Evolutionary conservation across 2,797 vertebrate genomes (phyloP), one percentile per base, ranked within the genome.

Genomic region (Paguma larvata): DNA sequence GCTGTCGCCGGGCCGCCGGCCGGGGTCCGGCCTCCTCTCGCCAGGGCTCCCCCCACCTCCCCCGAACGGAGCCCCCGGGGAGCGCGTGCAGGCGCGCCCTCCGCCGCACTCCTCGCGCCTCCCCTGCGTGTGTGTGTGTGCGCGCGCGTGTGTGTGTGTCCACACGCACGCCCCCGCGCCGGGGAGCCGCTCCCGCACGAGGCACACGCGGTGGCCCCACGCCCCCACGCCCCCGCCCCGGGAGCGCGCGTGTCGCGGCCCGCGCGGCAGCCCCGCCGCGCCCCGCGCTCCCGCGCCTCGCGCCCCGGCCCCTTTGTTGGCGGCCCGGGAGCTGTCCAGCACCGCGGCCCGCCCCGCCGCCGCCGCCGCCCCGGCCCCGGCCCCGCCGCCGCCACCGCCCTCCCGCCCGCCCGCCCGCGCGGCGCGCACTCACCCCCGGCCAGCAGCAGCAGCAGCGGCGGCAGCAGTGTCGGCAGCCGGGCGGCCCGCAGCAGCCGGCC

Each of bases 401-500:
- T 65, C 56, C 38, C 25, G 5, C 23, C 88, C 10, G 7, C 27
- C 87, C 13, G 72, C 56, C 38, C 25, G 25, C 46, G 23, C 87
- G 7, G 46, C 38, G 48, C 38, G 41, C 88, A 94, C 98, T 98
- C 97, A 98, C 98, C 98, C 63, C 67, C 96, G 44, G 56, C 48
- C 82, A 82, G 80, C 25, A 90, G 94, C 62, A 18, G 59, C 62
- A 78, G 83, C 75, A 46, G 62, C 5, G 48, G 70, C 93, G 30
- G 94, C 86, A 51, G 44, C n/a, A 68, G 95, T 59, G 65, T 56
- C 87, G 48, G 68, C 67, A 85, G 80, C 59, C 88, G 34, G 34
- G 95, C 44, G 65, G 78, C 95, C 90, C 93, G 59, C 89, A 78
- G 86, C 86, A 96, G 78, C 93, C 93, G 18, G 94, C 91, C 95